Evolutionary conservation across 2,113 vertebrate species (phyloP).

Genomic region (Thryonomys swinderianus): DNA sequence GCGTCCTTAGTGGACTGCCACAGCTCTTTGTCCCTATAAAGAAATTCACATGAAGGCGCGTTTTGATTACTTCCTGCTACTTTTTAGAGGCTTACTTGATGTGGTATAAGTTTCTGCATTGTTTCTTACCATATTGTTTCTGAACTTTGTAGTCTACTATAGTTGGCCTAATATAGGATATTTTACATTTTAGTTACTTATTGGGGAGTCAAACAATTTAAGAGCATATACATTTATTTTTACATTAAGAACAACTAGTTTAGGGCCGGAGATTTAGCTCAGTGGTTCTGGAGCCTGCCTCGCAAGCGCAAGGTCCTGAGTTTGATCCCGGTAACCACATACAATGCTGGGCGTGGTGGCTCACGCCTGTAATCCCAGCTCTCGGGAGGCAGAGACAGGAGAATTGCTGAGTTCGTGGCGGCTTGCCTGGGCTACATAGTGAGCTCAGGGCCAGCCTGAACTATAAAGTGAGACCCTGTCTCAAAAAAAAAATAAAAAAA

Average conservation of each 20-base stretch:
- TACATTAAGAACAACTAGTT: background rate
- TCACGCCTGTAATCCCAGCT: no score
- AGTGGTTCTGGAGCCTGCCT: no score
- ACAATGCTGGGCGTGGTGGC: no score
- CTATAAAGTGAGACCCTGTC: no score
- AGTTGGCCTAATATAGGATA: background rate
- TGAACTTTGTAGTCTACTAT: background rate
- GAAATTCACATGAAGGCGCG: background rate
- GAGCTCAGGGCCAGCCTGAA: no score
- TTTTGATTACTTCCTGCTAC: background rate
- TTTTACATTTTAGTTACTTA: background rate
- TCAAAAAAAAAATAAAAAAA: no score
- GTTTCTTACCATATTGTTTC: accelerated
- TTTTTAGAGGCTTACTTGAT: background rate
- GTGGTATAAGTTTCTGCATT: background rate
- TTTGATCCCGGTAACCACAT: no score
- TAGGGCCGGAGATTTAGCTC: no score
- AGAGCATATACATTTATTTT: background rate
- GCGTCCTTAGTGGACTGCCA: background rate
- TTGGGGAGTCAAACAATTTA: background rate
- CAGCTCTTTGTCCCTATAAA: background rate
- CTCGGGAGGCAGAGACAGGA: no score
- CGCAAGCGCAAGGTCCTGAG: no score
- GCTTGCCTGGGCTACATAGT: no score
- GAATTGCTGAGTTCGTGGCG: no score